These are phyloP conservation scores for Unio delphinus DNA, from an alignment of 2,888 invertebrate genomes.

Conservation along the genomic window DNA sequence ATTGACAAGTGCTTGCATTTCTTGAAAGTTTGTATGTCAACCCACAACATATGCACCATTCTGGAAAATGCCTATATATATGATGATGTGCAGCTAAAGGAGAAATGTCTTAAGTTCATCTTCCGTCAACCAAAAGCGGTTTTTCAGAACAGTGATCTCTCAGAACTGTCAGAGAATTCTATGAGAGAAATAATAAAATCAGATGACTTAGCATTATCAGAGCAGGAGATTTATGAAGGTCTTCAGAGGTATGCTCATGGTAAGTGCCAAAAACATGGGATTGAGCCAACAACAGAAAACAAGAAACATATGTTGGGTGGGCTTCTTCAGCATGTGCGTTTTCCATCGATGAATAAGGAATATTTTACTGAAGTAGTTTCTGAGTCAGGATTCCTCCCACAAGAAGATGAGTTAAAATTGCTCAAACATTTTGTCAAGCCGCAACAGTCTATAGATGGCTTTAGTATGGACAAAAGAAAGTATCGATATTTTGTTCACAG, in stretches of 20 bases:
- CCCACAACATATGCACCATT: slow-evolving; percentile 33
- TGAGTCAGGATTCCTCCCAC: slow-evolving; percentile 25
- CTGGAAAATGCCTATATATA: slow-evolving; percentile 36
- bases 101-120: slow-evolving; percentile 30
- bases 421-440: slow-evolving; percentile 20
- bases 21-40: slow-evolving; percentile 32
- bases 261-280: slow-evolving; percentile 21
- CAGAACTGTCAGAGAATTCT: slow-evolving; percentile 32
- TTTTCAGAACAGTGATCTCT: slow-evolving; percentile 26
- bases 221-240: slow-evolving; percentile 38
- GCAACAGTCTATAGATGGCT: slow-evolving; percentile 4
- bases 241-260: slow-evolving; percentile 30
- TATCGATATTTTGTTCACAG: slow-evolving; percentile 11
- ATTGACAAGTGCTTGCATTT: slow-evolving; percentile 34
- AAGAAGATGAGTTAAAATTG: slow-evolving; percentile 62
- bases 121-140: slow-evolving; percentile 28
- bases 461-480: slow-evolving; percentile 15
- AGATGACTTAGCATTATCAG: slow-evolving; percentile 29
- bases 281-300: slow-evolving; percentile 26
- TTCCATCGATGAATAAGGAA: slow-evolving; percentile 28
- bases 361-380: slow-evolving; percentile 32
- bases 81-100: slow-evolving; percentile 27
- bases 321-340: slow-evolving; percentile 31
- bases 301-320: slow-evolving; percentile 22
- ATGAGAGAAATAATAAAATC: slow-evolving; percentile 30